These are phyloP conservation scores for Charaxes varanes DNA, from an alignment of 1,140 invertebrate genomes.

Conservation along the genomic window DNA sequence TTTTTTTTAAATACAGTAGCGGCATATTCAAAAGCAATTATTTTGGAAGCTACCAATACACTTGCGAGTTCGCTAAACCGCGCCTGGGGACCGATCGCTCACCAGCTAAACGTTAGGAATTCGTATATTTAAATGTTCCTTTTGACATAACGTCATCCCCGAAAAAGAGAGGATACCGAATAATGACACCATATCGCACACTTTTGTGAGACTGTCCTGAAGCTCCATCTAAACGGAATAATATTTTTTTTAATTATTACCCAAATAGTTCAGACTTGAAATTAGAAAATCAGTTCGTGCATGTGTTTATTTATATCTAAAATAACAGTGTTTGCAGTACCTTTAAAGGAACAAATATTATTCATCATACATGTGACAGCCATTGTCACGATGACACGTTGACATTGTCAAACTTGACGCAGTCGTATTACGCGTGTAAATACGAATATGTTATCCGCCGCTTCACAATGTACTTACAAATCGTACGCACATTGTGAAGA, in stretches of 20 bases:
- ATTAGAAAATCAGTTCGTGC: no score
- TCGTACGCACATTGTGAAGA: no score
- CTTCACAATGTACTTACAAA: constrained; percentile 62
- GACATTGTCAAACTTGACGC: constrained; percentile 70
- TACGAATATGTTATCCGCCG: constrained; percentile 60
- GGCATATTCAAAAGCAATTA: constrained; percentile 26
- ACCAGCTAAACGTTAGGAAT: constrained; percentile 40
- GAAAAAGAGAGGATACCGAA: constrained; percentile 5
- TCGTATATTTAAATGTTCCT: constrained; percentile 41
- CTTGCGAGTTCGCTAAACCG: constrained; percentile 16
- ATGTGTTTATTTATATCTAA: no score
- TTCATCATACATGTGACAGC: constrained; percentile 66
- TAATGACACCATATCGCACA: not conserved
- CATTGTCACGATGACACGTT: constrained; percentile 68
- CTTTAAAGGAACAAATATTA: no score
- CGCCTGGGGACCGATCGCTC: constrained; percentile 50
- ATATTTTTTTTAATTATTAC: not conserved
- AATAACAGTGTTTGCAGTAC: no score
- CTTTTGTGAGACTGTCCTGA: constrained; percentile 8
- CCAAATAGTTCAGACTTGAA: not conserved
- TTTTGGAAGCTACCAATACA: constrained; percentile 16
- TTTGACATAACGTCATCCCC: constrained; percentile 26
- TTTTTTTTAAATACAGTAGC: no score
- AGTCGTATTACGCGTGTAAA: constrained; percentile 69
- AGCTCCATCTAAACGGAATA: constrained; percentile 6